Evolutionary conservation across 1,140 invertebrate genomes (phyloP).

Genomic region (Leptopilina boulardi): DNA sequence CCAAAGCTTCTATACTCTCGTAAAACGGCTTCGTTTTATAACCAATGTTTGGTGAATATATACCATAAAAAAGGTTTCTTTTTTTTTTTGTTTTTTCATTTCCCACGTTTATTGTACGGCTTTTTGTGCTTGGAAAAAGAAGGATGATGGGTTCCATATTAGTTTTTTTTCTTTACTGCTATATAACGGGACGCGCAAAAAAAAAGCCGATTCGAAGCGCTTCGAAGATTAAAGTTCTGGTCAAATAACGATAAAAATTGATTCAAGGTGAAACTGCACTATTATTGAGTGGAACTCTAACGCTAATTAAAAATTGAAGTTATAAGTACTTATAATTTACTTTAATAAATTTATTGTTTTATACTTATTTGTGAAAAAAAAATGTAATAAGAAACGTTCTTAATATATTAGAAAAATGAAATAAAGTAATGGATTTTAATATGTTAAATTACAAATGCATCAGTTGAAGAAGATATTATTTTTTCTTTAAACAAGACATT

Average conservation of each 20-base stretch:
- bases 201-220: slow-evolving; percentile 5
- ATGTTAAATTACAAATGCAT: no score
- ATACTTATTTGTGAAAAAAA: background rate
- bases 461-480: no score
- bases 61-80: slow-evolving; percentile 8
- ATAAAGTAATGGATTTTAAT: no score
- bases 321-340: background rate
- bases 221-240: slow-evolving; percentile 19
- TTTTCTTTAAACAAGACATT: background rate
- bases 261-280: background rate
- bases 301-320: background rate
- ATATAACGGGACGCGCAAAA: no score
- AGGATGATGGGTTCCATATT: background rate
- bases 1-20: background rate
- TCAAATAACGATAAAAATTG: slow-evolving; percentile 3
- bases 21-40: slow-evolving; percentile 4
- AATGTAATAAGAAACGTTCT: no score
- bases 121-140: background rate
- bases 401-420: no score
- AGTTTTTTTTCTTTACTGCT: slow-evolving; percentile 6
- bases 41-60: slow-evolving; percentile 20
- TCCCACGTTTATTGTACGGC: background rate
- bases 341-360: background rate
- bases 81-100: background rate
- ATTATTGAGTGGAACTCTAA: background rate